These are phyloP conservation scores for Myotis findleyi DNA, from an alignment of 2,797 vertebrate species.

Conservation along the genomic window DNA sequence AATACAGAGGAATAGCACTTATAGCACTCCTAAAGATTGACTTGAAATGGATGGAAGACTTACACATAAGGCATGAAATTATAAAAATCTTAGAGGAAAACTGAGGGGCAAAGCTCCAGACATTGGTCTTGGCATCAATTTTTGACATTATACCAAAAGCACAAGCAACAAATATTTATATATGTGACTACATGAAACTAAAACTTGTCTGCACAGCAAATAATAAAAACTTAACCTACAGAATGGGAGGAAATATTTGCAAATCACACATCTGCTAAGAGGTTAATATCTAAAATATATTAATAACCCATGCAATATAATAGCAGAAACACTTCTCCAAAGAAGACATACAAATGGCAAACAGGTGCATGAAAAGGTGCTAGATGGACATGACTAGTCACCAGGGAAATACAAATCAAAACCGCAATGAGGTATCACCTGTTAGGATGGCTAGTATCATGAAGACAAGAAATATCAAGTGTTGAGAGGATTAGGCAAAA, in stretches of 20 bases:
- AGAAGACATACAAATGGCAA: neutral
- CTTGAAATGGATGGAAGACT: neutral
- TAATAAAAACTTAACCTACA: neutral
- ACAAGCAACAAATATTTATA: neutral
- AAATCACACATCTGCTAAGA: neutral
- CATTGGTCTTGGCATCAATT: neutral
- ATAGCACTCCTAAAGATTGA: neutral
- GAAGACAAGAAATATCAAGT: neutral
- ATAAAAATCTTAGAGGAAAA: neutral
- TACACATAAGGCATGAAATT: neutral
- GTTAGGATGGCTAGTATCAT: neutral
- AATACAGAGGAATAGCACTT: neutral
- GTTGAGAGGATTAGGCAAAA: neutral
- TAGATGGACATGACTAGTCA: neutral
- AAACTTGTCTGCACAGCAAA: neutral
- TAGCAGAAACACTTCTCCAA: neutral
- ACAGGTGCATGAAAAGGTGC: neutral
- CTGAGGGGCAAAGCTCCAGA: neutral
- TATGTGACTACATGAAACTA: neutral
- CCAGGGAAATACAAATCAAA: neutral
- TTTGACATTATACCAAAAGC: neutral
- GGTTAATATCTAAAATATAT: neutral
- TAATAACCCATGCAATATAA: neutral
- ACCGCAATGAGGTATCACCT: neutral
- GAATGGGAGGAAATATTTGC: neutral